Base-by-base conservation (phyloP, 1,140 invertebrate species). In the Saxidomus purpurata region DNA sequence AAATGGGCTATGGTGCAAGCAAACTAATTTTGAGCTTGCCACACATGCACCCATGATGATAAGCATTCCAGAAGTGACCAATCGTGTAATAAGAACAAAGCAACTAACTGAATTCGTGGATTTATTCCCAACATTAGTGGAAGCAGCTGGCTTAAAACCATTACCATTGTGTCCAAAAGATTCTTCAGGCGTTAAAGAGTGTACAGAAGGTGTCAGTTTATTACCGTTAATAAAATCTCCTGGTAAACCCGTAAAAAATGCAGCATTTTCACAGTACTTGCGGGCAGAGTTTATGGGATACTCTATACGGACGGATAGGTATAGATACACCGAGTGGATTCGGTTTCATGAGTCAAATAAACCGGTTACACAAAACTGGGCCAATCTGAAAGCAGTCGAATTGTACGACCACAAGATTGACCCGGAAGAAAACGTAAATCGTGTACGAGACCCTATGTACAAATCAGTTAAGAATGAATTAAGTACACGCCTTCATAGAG, bases 241-340 rank as follows among this genome's bases (percentile, higher is more conserved):
- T 8, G 40, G 25, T 3, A 28, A n/a, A 15, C 49, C 59, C 28
- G 90, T 91, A 86, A 94, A 94, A 77, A 76, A 22, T 38, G 94
- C 91, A 22, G 97, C 97, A 13, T 97, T 98, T 61, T 98, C 97
- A 92, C 98, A 98, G 94, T 34, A 28, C 34, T 31, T 31, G 98
- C 98, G 96, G 98, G 98, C 15, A 96, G 98, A 97, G 98, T 93
- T 98, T 98, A 36, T 96, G n/a, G n/a, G n/a, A n/a, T n/a, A n/a
- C n/a, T n/a, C n/a, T n/a, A n/a, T n/a, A n/a, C n/a, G n/a, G n/a
- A n/a, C n/a, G n/a, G n/a, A n/a, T n/a, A n/a, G n/a, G n/a, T n/a
- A n/a, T n/a, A n/a, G n/a, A n/a, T n/a, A 96, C 38, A 94, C 95
- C 98, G 86, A 98, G 93, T 98, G 98, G 98, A 98, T 8, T 96